Evolutionary conservation across 2,888 invertebrate species (phyloP).

Genomic region (Drosophila paucipuncta): DNA sequence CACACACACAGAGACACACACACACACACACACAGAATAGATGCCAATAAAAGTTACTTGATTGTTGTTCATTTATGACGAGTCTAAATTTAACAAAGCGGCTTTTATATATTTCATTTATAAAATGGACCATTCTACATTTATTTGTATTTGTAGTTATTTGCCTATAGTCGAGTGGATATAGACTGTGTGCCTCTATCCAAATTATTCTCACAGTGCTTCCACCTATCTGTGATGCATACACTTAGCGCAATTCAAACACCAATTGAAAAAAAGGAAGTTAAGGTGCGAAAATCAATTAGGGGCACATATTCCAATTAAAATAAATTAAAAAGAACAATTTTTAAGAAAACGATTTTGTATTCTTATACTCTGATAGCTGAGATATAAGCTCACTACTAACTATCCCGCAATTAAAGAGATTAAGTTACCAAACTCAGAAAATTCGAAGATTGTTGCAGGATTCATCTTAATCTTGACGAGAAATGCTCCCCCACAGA

Average conservation of each 20-base stretch:
- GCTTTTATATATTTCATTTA: background rate
- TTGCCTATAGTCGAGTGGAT: background rate
- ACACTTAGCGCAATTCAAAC: background rate
- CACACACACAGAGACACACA: background rate
- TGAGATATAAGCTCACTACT: background rate
- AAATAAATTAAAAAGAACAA: background rate
- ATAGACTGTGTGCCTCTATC: background rate
- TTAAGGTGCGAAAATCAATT: background rate
- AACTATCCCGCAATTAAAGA: background rate
- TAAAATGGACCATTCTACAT: background rate
- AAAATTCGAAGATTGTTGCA: background rate
- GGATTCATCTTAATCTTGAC: background rate
- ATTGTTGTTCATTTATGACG: constrained; percentile 21
- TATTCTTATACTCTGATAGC: background rate
- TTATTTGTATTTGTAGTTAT: background rate
- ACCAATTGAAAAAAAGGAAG: background rate
- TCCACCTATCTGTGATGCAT: background rate
- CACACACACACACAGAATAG: background rate
- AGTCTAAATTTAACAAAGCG: constrained; percentile 4
- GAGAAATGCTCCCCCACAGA: too few species aligned
- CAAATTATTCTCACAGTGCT: background rate
- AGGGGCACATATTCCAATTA: background rate
- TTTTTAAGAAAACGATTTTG: background rate
- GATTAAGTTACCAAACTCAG: background rate
- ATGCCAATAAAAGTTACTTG: constrained; percentile 19